A percentile compares a stretch with the other conserved stretches of the same genome.
Conservation (phyloP, 2,797 vertebrate species). For the Peromyscus nudipes region DNA sequence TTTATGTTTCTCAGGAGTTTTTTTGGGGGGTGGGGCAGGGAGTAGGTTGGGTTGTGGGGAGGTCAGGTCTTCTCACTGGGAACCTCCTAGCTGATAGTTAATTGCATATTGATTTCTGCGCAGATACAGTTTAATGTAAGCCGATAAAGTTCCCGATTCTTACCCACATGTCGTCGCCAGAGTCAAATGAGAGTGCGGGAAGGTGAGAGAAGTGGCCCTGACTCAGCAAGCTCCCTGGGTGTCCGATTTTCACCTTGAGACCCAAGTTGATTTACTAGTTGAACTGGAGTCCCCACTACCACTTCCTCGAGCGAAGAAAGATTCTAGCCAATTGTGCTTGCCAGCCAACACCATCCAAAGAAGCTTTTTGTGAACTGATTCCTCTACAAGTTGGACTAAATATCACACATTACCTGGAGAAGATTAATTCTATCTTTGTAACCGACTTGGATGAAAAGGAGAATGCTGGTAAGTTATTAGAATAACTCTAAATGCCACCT, state of each 20-base stretch:
- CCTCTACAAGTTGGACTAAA: constrained; percentile 32
- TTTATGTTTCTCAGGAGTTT: neutral
- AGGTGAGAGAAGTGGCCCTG: neutral
- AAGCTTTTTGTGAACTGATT: constrained; percentile 53
- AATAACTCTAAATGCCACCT: constrained; percentile 51
- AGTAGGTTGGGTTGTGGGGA: neutral
- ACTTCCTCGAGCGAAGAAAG: neutral
- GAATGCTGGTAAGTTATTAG: constrained; percentile 53
- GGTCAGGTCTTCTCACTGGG: constrained; percentile 3
- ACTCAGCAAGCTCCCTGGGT: constrained; percentile 46
- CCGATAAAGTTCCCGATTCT: constrained; percentile 51
- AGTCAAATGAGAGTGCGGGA: neutral
- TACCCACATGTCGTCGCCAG: neutral
- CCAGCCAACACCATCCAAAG: constrained; percentile 7
- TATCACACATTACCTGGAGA: constrained; percentile 51
- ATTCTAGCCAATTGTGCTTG: neutral
- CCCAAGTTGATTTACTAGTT: neutral
- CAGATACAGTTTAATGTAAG: constrained; percentile 63
- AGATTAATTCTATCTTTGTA: constrained; percentile 67
- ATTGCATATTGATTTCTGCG: constrained; percentile 71
- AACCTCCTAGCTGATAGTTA: constrained; percentile 59
- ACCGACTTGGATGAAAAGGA: constrained; percentile 37
- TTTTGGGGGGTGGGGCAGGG: neutral
- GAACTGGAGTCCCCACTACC: neutral
- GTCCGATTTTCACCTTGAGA: constrained; percentile 23